Conservation (phyloP, 2,113 vertebrate species). For the Thymallus thymallus region DNA sequence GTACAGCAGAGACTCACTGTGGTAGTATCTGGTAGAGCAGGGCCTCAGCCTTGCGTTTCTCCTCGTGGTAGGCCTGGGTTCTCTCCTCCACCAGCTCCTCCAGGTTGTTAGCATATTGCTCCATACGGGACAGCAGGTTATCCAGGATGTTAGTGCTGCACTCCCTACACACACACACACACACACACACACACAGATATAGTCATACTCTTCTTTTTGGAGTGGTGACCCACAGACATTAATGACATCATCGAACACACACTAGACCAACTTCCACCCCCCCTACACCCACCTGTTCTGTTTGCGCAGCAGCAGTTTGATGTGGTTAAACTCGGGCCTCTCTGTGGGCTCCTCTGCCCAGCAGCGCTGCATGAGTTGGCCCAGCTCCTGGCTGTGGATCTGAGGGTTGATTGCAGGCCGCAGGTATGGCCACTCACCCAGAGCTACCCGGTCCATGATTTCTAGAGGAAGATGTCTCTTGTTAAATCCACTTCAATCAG, state of each 20-base stretch:
- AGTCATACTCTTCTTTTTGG: no score
- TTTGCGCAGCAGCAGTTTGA: constrained; percentile 83
- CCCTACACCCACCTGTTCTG: constrained; percentile 74
- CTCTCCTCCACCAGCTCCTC: constrained; percentile 85
- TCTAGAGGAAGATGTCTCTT: constrained; percentile 61
- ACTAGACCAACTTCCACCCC: no score
- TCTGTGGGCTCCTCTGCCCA: constrained; percentile 85
- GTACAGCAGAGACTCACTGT: constrained; percentile 70
- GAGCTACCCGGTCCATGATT: constrained; percentile 78
- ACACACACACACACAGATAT: neutral
- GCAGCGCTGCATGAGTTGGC: constrained; percentile 86
- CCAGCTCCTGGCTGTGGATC: constrained; percentile 83
- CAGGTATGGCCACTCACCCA: constrained; percentile 70
- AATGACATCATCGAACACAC: no score
- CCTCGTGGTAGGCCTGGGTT: constrained; percentile 85
- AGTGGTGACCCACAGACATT: no score
- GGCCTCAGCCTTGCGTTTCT: constrained; percentile 82
- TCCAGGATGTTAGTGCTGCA: constrained; percentile 84
- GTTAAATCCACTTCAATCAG: no score
- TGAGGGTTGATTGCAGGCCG: constrained; percentile 78
- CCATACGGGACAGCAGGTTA: constrained; percentile 83
- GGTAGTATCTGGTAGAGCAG: constrained; percentile 86
- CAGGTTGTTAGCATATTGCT: constrained; percentile 86
- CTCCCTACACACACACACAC: constrained; percentile 68
- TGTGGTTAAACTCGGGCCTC: constrained; percentile 85